These are phyloP conservation scores for Alectoris magna DNA, from an alignment of 2,797 vertebrate genomes.

Conservation along the genomic window DNA sequence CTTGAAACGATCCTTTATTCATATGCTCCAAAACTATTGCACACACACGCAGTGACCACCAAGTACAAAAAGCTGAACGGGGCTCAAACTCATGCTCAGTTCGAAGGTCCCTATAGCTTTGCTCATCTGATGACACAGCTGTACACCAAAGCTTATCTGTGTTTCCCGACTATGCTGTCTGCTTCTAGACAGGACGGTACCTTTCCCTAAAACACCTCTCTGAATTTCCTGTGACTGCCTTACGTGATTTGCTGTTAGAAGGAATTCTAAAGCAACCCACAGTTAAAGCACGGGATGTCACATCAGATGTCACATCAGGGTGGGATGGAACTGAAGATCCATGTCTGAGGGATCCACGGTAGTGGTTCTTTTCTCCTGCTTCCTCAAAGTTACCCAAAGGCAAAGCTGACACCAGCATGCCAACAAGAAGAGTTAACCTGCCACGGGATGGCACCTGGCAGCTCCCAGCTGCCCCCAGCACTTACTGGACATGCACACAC, in stretches of 20 bases:
- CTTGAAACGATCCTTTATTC: neutral
- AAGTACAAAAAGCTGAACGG: neutral
- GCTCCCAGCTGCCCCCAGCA: neutral
- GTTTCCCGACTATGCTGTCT: neutral
- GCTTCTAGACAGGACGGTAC: neutral
- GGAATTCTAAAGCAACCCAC: neutral
- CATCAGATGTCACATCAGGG: neutral
- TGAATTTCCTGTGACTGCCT: neutral
- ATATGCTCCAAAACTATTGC: neutral
- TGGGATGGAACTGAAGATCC: neutral
- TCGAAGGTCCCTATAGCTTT: neutral
- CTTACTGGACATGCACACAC: neutral
- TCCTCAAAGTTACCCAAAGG: neutral
- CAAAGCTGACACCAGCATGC: neutral
- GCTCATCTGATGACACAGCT: neutral
- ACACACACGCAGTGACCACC: neutral
- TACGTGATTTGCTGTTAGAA: neutral
- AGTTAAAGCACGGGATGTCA: neutral
- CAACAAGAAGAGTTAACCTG: neutral
- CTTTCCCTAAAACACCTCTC: neutral
- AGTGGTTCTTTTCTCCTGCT: neutral
- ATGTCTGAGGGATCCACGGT: neutral
- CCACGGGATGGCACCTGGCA: neutral
- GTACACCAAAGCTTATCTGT: neutral
- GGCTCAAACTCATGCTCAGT: neutral